Percentiles rank a stretch among this genome's conserved stretches.
Conservation (phyloP, 2,797 vertebrate genomes). For the Ctenopoma multispine region DNA sequence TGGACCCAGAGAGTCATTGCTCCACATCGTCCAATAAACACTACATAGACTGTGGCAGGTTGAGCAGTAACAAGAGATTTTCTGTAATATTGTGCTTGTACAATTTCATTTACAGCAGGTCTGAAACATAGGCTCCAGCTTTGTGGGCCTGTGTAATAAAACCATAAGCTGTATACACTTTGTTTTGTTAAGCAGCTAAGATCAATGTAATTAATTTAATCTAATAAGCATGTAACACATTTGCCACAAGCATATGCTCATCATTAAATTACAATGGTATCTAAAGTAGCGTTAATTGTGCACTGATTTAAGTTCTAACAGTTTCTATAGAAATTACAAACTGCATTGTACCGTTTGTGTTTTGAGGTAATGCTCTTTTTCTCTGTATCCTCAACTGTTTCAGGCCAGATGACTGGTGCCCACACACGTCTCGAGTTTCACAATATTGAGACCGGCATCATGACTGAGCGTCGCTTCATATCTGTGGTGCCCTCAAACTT, state of each 20-base stretch:
- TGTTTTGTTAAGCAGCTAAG: not conserved
- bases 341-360: not conserved
- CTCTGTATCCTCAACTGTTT: not conserved
- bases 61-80: constrained; percentile 29
- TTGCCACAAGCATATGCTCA: not conserved
- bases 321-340: too few species aligned
- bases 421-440: constrained; percentile 94
- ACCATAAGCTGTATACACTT: not conserved
- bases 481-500: constrained; percentile 95
- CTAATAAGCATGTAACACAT: not conserved
- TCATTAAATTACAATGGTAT: constrained; percentile 1
- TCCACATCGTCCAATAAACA: constrained; percentile 35
- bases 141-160: constrained; percentile 6
- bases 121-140: not conserved
- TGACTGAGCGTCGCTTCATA: constrained; percentile 94
- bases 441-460: constrained; percentile 96
- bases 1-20: constrained; percentile 32
- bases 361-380: not conserved
- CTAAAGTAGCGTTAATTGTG: not conserved
- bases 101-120: constrained; percentile 35
- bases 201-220: constrained; percentile 12
- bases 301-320: not conserved
- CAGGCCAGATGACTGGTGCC: constrained; percentile 94
- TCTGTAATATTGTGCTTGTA: constrained; percentile 13
- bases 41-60: constrained; percentile 15